A percentile compares a stretch with the other conserved stretches of the same genome.
These are phyloP conservation scores for Camptogramma bilineatum DNA, from an alignment of 2,888 invertebrate genomes.

Conservation along the genomic window DNA sequence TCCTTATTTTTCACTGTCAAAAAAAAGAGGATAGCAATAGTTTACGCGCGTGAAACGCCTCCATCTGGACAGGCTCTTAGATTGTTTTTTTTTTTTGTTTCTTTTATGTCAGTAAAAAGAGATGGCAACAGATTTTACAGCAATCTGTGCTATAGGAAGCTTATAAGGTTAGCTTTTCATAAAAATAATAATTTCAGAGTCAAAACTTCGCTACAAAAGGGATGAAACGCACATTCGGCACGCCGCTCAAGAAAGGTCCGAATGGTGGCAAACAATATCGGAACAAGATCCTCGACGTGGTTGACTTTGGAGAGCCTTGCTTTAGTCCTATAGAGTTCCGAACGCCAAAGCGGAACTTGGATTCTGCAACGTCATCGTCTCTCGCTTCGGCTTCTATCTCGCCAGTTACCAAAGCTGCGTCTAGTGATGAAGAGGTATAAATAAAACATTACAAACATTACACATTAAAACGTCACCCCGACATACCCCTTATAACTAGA, in stretches of 20 bases:
- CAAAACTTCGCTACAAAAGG: slow-evolving; percentile 66
- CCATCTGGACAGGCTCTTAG: too few relatives aligned
- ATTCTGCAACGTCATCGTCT: slow-evolving; percentile 63
- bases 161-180: too few relatives aligned
- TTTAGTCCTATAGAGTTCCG: slow-evolving; percentile 74
- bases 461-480: too few relatives aligned
- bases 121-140: too few relatives aligned
- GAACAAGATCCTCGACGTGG: slow-evolving; percentile 74
- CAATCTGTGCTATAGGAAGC: too few relatives aligned
- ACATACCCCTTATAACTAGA: too few relatives aligned
- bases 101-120: too few relatives aligned
- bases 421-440: slow-evolving; percentile 75
- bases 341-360: slow-evolving; percentile 63
- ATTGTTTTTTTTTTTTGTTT: too few relatives aligned
- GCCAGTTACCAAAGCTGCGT: slow-evolving; percentile 66
- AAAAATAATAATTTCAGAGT: slow-evolving; percentile 66
- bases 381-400: slow-evolving; percentile 71
- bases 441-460: too few relatives aligned
- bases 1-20: too few relatives aligned
- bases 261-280: slow-evolving; percentile 60
- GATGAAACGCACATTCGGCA: slow-evolving; percentile 78
- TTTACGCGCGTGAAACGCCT: too few relatives aligned
- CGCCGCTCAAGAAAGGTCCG: slow-evolving; percentile 62
- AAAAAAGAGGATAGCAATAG: too few relatives aligned
- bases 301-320: slow-evolving; percentile 72